Evolutionary conservation across 2,797 vertebrate species (phyloP).

Genomic region (Gallinago solitaria): DNA sequence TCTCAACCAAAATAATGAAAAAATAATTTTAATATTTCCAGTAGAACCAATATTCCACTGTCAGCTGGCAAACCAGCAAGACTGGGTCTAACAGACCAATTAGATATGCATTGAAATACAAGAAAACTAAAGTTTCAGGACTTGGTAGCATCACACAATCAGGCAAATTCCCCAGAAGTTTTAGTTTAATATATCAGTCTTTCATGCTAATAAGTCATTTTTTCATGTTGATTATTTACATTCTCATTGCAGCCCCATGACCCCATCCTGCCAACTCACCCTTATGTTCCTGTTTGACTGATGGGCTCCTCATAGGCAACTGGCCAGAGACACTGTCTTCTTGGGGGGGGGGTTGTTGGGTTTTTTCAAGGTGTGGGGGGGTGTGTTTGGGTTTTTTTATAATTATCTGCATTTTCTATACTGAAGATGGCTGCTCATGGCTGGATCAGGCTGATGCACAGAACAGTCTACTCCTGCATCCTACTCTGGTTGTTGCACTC

Average conservation of each 20-base stretch:
- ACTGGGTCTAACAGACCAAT: neutral
- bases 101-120: neutral
- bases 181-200: neutral
- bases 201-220: neutral
- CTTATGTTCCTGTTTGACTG: neutral
- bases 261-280: neutral
- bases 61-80: neutral
- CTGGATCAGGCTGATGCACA: neutral
- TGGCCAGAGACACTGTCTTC: neutral
- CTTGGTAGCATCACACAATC: neutral
- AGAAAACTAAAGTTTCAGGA: neutral
- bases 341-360: accelerated
- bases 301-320: neutral
- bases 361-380: neutral
- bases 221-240: neutral
- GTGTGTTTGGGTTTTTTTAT: no score
- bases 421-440: neutral
- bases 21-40: neutral
- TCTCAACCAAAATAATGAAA: neutral
- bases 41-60: neutral
- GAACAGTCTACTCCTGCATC: neutral
- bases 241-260: neutral
- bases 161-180: neutral
- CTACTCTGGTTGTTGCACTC: neutral
- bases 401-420: neutral